Evolutionary conservation across 2,113 vertebrate genomes (phyloP).

Genomic region (Sapayoa aenigma): DNA sequence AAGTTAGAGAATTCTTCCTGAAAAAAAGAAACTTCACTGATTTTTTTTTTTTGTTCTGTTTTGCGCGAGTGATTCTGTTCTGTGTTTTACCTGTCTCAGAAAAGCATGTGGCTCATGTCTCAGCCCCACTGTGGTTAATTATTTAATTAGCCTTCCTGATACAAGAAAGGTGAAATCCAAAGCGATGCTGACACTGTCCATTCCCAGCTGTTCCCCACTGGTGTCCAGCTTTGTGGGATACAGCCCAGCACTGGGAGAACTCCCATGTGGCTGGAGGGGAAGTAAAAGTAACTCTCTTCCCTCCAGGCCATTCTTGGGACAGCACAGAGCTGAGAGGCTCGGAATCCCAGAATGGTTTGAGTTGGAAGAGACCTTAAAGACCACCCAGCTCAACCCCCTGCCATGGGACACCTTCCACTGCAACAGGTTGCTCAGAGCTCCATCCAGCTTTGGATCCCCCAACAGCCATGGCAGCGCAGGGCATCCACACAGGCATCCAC

Average conservation of each 20-base stretch:
- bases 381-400: neutral
- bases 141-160: neutral
- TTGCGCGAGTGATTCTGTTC: neutral
- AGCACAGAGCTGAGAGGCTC: neutral
- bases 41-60: neutral
- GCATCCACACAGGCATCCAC: neutral
- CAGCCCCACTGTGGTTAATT: neutral
- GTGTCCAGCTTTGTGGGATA: neutral
- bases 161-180: neutral
- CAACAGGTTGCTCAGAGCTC: neutral
- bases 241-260: neutral
- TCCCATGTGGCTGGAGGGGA: neutral
- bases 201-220: neutral
- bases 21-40: neutral
- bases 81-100: neutral
- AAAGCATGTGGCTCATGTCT: neutral
- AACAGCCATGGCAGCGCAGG: neutral
- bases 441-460: neutral
- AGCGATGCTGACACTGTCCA: fast-evolving
- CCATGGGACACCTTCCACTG: neutral
- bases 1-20: neutral
- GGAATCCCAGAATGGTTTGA: neutral
- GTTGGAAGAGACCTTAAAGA: neutral
- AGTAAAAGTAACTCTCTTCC: neutral
- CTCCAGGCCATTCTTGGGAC: no score